A percentile compares a stretch with the other conserved stretches of the same genome.
phyloP scores from a whole-genome alignment of 2,113 vertebrate genomes.

The Vulpes vulpes region DNA sequence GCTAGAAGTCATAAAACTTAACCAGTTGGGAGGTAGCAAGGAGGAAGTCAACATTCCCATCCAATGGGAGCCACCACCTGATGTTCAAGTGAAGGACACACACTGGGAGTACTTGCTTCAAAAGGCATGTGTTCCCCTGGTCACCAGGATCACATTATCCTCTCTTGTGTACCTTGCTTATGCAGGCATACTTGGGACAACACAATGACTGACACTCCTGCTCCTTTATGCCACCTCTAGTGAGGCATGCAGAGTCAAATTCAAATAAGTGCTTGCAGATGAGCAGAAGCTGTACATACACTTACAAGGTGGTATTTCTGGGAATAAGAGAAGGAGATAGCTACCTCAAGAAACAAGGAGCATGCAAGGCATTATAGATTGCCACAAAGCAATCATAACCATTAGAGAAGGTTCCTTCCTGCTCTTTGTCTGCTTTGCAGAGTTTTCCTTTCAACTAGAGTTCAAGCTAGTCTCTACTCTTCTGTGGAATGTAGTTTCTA shows the following conservation, averaged over 20 bases:
- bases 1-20: background rate
- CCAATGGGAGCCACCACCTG: background rate
- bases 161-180: background rate
- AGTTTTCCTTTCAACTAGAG: background rate
- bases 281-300: background rate
- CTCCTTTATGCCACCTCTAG: background rate
- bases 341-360: background rate
- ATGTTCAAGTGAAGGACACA: background rate
- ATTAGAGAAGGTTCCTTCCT: background rate
- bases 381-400: background rate
- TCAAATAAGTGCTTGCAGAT: background rate
- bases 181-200: background rate
- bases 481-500: background rate
- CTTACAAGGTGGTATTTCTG: background rate
- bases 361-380: background rate
- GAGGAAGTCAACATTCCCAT: background rate
- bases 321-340: background rate
- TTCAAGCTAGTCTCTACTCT: background rate
- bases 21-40: background rate
- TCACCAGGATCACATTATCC: background rate
- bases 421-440: background rate
- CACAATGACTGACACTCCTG: background rate
- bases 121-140: accelerated
- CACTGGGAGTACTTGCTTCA: accelerated
- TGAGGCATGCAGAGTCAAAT: background rate